Evolutionary conservation across 2,888 invertebrate genomes (phyloP).

Genomic region (Eupeodes luniger): DNA sequence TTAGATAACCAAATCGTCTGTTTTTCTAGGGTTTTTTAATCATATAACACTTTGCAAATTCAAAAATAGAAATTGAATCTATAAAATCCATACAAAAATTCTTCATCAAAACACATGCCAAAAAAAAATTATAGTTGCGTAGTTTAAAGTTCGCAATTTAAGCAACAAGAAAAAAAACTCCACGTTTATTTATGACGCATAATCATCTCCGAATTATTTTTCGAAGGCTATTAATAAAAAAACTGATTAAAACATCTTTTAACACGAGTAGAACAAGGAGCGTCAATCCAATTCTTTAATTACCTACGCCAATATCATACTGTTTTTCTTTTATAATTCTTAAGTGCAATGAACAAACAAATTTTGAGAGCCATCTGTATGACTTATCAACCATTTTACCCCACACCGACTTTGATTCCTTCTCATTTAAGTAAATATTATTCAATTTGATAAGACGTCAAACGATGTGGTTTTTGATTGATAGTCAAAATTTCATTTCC

Average conservation of each 20-base stretch:
- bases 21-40: no score
- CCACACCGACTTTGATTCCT: neutral
- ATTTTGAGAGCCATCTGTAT: neutral
- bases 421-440: constrained; percentile 13
- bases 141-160: no score
- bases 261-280: neutral
- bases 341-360: constrained; percentile 8
- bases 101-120: no score
- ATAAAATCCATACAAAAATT: no score
- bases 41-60: no score
- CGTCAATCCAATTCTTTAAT: neutral
- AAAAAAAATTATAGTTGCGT: no score
- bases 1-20: no score
- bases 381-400: neutral
- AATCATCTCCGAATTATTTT: neutral
- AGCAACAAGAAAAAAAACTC: no score
- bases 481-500: constrained; percentile 41
- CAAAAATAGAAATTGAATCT: no score
- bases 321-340: neutral
- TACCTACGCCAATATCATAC: neutral
- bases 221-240: neutral
- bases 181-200: neutral
- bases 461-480: constrained; percentile 13
- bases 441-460: constrained; percentile 38
- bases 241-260: neutral